phyloP scores from a whole-genome alignment of 1,140 invertebrate genomes.

The Thaumatotibia leucotreta region DNA sequence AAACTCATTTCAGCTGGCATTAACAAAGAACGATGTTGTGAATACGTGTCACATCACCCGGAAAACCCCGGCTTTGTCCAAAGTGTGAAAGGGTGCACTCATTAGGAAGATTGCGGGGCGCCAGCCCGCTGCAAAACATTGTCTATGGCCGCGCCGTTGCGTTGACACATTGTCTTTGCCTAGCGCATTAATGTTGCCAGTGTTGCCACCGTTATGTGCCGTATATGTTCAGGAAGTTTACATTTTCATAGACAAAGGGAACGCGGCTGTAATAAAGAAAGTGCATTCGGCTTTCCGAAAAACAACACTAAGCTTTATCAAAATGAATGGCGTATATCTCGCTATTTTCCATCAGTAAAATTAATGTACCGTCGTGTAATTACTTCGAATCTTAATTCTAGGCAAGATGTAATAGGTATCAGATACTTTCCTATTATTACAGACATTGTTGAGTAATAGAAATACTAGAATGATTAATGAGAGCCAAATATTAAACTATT shows the following conservation, averaged over 20 bases:
- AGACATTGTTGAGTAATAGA: no score
- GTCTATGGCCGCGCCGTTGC: slow-evolving; percentile 15
- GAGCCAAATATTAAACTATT: no score
- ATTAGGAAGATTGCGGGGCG: slow-evolving; percentile 75
- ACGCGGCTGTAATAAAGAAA: slow-evolving; percentile 46
- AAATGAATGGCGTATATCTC: slow-evolving; percentile 35
- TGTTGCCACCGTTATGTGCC: slow-evolving; percentile 12
- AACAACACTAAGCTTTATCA: slow-evolving; percentile 32
- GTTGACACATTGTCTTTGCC: slow-evolving; percentile 44
- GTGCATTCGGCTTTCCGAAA: slow-evolving; percentile 51
- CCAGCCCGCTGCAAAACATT: slow-evolving; percentile 38
- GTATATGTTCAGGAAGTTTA: slow-evolving; percentile 21
- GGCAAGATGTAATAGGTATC: no score
- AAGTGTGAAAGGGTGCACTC: slow-evolving; percentile 74
- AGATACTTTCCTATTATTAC: no score
- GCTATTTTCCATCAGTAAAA: slow-evolving; percentile 39
- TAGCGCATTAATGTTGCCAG: slow-evolving; percentile 21
- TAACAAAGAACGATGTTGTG: slow-evolving; percentile 54
- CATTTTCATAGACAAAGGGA: slow-evolving; percentile 35
- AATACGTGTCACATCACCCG: slow-evolving; percentile 67
- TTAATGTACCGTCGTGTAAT: no score
- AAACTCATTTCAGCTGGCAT: slow-evolving; percentile 51
- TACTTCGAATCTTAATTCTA: no score
- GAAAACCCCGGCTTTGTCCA: slow-evolving; percentile 68
- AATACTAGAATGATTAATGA: no score